Evolutionary conservation across 1,140 invertebrate genomes (phyloP).

Genomic region (Lordiphosa clarofinis): DNA sequence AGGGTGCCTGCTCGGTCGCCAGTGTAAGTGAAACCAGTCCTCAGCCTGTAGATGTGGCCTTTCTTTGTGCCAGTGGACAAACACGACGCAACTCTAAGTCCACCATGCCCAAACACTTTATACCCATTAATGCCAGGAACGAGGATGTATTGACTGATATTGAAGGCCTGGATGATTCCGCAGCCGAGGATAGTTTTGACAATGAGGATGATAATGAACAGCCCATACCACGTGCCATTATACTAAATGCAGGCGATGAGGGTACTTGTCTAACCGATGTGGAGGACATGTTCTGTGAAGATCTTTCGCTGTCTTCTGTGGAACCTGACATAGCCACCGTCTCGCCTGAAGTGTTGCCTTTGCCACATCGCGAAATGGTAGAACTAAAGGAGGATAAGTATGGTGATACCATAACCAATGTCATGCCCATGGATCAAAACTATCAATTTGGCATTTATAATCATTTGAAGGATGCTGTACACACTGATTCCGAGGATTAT

Average conservation of each 20-base stretch:
- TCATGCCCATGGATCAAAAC: slow-evolving; percentile 80
- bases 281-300: slow-evolving; percentile 79
- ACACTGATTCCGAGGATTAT: slow-evolving; percentile 80
- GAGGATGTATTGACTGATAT: too few species aligned
- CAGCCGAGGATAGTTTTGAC: too few species aligned
- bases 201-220: slow-evolving; percentile 27
- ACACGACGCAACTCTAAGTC: slow-evolving; percentile 49
- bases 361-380: slow-evolving; percentile 80
- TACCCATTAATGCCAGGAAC: slow-evolving; percentile 25
- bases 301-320: slow-evolving; percentile 29
- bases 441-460: slow-evolving; percentile 72
- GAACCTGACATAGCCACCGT: slow-evolving; percentile 35
- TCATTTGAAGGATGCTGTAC: slow-evolving; percentile 63
- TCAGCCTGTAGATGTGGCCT: slow-evolving; percentile 63
- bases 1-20: slow-evolving; percentile 23
- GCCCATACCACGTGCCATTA: slow-evolving; percentile 68
- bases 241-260: slow-evolving; percentile 59
- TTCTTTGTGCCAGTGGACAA: slow-evolving; percentile 51
- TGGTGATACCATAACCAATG: slow-evolving; percentile 79
- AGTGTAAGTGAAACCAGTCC: slow-evolving; percentile 48
- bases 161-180: too few species aligned
- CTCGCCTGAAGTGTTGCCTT: slow-evolving; percentile 63
- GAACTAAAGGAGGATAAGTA: slow-evolving; percentile 80
- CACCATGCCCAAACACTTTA: slow-evolving; percentile 30
- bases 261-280: slow-evolving; percentile 73